Evolutionary conservation across 2,888 invertebrate genomes (phyloP), one percentile per base, ranked within the genome.

Genomic region (Encarsia formosa): DNA sequence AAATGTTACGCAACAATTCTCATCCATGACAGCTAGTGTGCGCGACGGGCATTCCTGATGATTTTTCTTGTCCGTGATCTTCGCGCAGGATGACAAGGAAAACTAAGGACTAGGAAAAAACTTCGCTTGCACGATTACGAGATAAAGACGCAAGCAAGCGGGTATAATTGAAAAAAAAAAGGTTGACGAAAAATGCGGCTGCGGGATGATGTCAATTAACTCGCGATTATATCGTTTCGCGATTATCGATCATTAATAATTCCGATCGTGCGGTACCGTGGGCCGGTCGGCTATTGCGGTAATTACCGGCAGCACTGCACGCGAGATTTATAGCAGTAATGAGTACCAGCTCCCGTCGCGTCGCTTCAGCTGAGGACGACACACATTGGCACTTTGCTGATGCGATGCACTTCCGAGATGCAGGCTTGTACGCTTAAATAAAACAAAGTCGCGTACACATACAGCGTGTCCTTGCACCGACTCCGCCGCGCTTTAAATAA

Each of bases 351-450:
- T 20, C 16, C 11, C 19, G 20, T 5, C 20, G 18, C 42, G 6
- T 15, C n/a, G n/a, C 15, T 16, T 6, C 32, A 19, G 22, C 9
- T 13, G 61, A 64, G 67, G 66, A 67, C 65, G 68, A 69, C 68
- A 68, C 65, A 69, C 67, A 68, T 66, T 34, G 66, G 65, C 68
- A 65, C 68, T 69, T 69, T 66, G 68, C 65, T 65, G 62, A n/a
- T n/a, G n/a, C n/a, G n/a, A n/a, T n/a, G n/a, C n/a, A n/a, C n/a
- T n/a, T n/a, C n/a, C n/a, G n/a, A n/a, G n/a, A n/a, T n/a, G n/a
- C n/a, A n/a, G n/a, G n/a, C 15, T 6, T 29, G 5, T 19, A 2
- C 22, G 32, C 13, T 9, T 8, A 29, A 29, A 29, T 8, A 29
- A 29, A 29, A 8, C 29, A 8, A 13, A 8, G 29, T 9, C 34